Conservation (phyloP, 1,140 invertebrate species). For the Cyclargus thomasi region DNA sequence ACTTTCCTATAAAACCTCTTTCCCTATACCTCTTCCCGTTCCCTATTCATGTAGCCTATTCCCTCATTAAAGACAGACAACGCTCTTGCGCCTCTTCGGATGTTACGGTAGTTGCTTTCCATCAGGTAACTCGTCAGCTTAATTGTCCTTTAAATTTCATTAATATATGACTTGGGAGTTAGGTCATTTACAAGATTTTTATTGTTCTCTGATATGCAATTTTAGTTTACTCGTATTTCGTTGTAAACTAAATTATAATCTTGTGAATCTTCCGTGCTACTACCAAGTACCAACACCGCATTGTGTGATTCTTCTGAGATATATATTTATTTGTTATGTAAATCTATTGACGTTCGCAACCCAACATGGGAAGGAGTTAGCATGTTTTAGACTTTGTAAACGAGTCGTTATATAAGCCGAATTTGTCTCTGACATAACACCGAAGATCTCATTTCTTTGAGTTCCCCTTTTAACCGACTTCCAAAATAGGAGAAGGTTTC, state of each 20-base stretch:
- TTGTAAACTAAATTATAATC: background rate
- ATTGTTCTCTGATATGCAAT: background rate
- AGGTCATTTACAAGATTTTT: background rate
- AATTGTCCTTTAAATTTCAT: no score
- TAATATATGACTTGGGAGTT: no score
- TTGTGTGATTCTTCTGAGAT: background rate
- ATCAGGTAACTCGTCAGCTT: no score
- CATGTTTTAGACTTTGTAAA: background rate
- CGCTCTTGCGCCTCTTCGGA: no score
- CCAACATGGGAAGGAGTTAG: background rate
- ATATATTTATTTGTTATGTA: background rate
- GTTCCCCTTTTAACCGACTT: background rate
- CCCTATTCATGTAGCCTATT: no score
- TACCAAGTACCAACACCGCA: no score
- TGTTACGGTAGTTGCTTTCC: no score
- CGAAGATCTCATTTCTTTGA: background rate
- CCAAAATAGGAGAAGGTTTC: no score
- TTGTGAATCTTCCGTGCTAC: background rate
- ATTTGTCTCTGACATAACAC: background rate
- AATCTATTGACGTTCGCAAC: slow-evolving; percentile 1
- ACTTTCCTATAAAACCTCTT: no score
- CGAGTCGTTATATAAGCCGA: background rate
- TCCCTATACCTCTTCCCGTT: no score
- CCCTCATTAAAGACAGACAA: no score
- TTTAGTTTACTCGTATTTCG: background rate